Evolutionary conservation across 2,113 vertebrate species (phyloP), one percentile per base, ranked within the genome.

Genomic region (Forbesichthys agassizii): DNA sequence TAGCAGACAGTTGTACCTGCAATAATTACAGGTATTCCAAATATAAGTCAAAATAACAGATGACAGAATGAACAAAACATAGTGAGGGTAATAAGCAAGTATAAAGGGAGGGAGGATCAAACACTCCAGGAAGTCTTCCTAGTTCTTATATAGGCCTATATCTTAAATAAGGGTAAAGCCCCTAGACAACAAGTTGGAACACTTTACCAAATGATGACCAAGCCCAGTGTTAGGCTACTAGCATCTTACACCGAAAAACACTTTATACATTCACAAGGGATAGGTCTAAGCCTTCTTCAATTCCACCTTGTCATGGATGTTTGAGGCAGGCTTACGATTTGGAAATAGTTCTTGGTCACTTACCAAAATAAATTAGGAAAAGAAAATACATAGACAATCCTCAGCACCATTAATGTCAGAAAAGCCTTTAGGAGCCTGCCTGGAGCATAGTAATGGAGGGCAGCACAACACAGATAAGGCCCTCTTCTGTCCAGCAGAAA

Each of bases 391-490:
- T 8, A 12, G 61, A 60, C 74, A 82, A 70, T 27, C 27, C 10
- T 66, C 9, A 12, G 64, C 18, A n/a, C 20, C 16, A 33, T 71
- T 64, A 66, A 77, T 69, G 68, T 71, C 79, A 73, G 71, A 84
- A 66, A 56, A 62, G 72, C 69, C 75, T 73, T 81, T 51, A 73
- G 73, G 75, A 73, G 69, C 52, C 48, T 16, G 79, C 46, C 73
- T 49, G 12, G 61, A 78, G 79, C 72, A 66, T 63, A 74, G 64
- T 72, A 78, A 75, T 58, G 78, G 66, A 66, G 74, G 71, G 65
- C 66, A 58, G 61, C 70, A 56, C 62, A 73, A 75, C 49, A 72
- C 48, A 80, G 88, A 90, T 89, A 89, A 87, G 80, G 60, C 27
- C 3, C 84, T 83, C 79, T 76, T 71, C 78, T 78, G 62, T 72